These are phyloP conservation scores for Calameuta idolon DNA, from an alignment of 2,888 invertebrate genomes.

Conservation along the genomic window DNA sequence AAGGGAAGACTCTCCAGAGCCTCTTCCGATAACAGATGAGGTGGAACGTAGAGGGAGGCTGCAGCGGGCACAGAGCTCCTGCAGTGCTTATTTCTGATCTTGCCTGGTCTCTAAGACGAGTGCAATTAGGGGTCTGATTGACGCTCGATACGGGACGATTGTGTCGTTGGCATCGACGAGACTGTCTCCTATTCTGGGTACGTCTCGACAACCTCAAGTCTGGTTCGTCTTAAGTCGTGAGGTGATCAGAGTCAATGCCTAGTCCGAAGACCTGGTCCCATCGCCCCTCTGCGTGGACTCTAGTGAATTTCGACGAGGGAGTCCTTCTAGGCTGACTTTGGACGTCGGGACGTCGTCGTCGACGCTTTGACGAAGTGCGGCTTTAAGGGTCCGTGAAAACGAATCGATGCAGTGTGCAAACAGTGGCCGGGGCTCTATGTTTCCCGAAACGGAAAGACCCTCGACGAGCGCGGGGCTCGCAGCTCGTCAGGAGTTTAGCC, in stretches of 20 bases:
- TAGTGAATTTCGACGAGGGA: background rate
- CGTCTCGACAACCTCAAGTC: background rate
- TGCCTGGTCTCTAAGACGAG: background rate
- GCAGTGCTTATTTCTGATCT: slow-evolving; percentile 6
- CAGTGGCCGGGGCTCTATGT: slow-evolving; percentile 42
- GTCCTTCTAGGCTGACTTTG: background rate
- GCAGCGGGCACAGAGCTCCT: slow-evolving; percentile 15
- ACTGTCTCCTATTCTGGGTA: background rate
- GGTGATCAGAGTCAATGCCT: background rate
- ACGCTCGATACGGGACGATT: background rate
- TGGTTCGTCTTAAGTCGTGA: background rate
- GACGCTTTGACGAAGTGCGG: slow-evolving; percentile 3
- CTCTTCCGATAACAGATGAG: slow-evolving; percentile 10
- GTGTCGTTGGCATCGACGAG: slow-evolving; percentile 6
- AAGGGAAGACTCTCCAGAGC: slow-evolving; percentile 21
- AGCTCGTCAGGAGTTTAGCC: slow-evolving; percentile 47
- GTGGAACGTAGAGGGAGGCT: background rate
- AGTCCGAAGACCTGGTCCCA: background rate
- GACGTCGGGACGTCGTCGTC: background rate
- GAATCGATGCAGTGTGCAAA: slow-evolving; percentile 53
- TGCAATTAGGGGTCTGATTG: slow-evolving; percentile 37
- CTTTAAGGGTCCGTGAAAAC: slow-evolving; percentile 31
- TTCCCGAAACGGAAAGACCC: slow-evolving; percentile 58
- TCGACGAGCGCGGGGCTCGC: slow-evolving; percentile 6
- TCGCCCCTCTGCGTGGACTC: background rate